Conservation (phyloP, 2,113 vertebrate species). For the Nymphicus hollandicus region DNA sequence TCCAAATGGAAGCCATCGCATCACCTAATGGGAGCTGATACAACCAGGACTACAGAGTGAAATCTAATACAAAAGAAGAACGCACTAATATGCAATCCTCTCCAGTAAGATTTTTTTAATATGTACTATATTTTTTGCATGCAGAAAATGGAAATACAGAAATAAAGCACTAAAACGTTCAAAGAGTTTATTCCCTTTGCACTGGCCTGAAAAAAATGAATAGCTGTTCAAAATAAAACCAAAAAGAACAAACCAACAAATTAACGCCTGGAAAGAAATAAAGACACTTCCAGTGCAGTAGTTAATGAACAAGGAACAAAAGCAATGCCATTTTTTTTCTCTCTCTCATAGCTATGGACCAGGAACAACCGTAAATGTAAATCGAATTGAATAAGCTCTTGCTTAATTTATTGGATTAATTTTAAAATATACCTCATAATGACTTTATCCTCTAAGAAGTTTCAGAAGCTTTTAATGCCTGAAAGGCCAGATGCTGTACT, state of each 20-base stretch:
- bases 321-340: background rate
- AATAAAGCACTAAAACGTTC: background rate
- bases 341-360: background rate
- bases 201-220: background rate
- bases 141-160: background rate
- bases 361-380: background rate
- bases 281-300: background rate
- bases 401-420: constrained; percentile 56
- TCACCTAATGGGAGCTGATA: background rate
- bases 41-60: background rate
- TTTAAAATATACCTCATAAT: constrained; percentile 51
- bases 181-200: background rate
- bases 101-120: background rate
- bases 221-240: background rate
- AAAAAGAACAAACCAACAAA: background rate
- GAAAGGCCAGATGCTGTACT: background rate
- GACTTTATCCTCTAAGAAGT: constrained; percentile 40
- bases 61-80: background rate
- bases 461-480: constrained; percentile 23
- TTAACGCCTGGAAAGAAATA: background rate
- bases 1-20: background rate
- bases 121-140: background rate
- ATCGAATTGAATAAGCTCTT: constrained; percentile 32
- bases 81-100: background rate
- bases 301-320: background rate